Percentiles rank a stretch among this genome's conserved stretches.
These are phyloP conservation scores for Leptosomus discolor DNA, from an alignment of 2,113 vertebrate genomes.

Conservation along the genomic window DNA sequence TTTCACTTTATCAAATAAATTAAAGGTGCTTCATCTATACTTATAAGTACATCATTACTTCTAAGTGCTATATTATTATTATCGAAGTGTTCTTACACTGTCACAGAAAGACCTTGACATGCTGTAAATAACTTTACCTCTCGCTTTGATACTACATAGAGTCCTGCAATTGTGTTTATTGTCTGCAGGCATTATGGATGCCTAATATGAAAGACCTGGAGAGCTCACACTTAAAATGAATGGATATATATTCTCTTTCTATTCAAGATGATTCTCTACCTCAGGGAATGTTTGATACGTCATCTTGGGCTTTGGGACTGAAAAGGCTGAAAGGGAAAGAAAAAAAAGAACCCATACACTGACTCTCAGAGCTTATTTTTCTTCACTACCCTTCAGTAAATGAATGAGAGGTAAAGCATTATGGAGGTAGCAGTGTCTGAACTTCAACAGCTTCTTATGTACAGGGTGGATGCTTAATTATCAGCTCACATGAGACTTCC, in stretches of 20 bases:
- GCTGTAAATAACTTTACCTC: conserved; percentile 40
- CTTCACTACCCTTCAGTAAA: conserved; percentile 1
- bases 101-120: conserved; percentile 75
- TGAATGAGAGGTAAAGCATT: background rate
- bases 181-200: conserved; percentile 54
- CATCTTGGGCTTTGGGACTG: conserved; percentile 39
- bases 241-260: conserved; percentile 63
- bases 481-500: background rate
- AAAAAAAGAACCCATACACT: background rate
- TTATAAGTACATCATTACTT: conserved; percentile 64
- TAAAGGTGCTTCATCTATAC: conserved; percentile 53
- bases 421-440: background rate
- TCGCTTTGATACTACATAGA: conserved; percentile 47
- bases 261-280: conserved; percentile 59
- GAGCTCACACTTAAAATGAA: conserved; percentile 71
- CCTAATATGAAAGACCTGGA: conserved; percentile 47
- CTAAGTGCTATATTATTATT: conserved; percentile 68
- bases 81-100: conserved; percentile 41
- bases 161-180: conserved; percentile 54
- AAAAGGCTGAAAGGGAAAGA: conserved; percentile 37
- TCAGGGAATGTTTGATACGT: conserved; percentile 50
- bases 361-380: conserved; percentile 56
- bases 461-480: background rate
- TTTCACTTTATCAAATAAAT: conserved; percentile 73
- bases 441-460: background rate